Evolutionary conservation across 2,113 vertebrate species (phyloP).

Genomic region (Aramus guarauna): DNA sequence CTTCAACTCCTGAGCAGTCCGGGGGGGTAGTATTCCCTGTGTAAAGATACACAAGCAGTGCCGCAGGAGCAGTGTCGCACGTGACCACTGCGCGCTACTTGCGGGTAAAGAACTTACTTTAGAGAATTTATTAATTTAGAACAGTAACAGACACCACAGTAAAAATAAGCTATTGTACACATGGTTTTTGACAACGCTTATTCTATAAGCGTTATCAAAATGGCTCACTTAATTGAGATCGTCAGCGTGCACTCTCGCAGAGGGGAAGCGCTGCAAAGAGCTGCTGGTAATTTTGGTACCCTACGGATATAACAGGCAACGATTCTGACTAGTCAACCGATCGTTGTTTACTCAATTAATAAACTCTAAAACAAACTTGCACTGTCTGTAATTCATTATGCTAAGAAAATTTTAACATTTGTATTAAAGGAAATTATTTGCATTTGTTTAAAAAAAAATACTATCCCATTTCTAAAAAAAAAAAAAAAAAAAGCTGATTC

Average conservation of each 20-base stretch:
- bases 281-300: background rate
- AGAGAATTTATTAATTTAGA: background rate
- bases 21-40: background rate
- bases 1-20: background rate
- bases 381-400: background rate
- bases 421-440: background rate
- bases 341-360: background rate
- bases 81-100: accelerated
- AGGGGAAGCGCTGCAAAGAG: background rate
- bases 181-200: background rate
- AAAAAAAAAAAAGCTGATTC: background rate
- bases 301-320: background rate
- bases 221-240: background rate
- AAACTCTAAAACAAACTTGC: background rate
- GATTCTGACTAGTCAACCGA: background rate
- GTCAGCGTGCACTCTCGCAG: accelerated
- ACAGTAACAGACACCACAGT: background rate
- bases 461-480: background rate
- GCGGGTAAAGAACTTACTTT: background rate
- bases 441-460: background rate
- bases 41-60: background rate
- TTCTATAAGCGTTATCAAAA: background rate
- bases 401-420: background rate
- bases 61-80: background rate
- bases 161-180: background rate